phyloP scores from a whole-genome alignment of 30 jellyfish, hydroid and myxozoan species.

The Mastigias papua region DNA sequence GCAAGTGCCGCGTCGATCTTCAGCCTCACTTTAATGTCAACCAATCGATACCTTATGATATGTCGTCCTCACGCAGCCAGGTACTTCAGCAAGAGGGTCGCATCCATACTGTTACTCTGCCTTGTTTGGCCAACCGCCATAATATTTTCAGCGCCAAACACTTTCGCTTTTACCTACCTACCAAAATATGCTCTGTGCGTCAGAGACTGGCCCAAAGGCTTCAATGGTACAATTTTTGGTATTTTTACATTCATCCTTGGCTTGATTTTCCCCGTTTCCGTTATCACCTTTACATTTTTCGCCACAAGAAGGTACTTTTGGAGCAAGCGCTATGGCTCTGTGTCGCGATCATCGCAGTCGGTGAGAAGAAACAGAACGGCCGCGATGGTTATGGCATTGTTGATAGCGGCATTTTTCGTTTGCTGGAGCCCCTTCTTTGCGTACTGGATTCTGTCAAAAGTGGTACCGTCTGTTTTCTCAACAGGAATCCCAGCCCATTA shows the following conservation, averaged over 20 bases:
- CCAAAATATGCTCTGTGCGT: not conserved
- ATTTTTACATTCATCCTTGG: conserved; percentile 5
- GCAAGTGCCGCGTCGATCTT: not conserved
- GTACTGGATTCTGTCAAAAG: conserved; percentile 39
- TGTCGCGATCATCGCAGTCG: not conserved
- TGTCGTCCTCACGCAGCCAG: not conserved
- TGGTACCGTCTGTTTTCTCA: not conserved
- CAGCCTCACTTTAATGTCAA: conserved; percentile 7
- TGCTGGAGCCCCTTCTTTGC: conserved; percentile 32
- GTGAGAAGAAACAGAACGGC: conserved; percentile 1
- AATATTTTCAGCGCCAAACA: conserved; percentile 7
- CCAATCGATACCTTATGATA: conserved; percentile 1
- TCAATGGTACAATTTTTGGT: not conserved
- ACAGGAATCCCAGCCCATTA: conserved; percentile 27
- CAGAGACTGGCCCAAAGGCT: conserved; percentile 32
- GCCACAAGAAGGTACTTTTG: conserved; percentile 35
- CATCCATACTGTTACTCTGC: not conserved
- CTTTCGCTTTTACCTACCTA: not conserved
- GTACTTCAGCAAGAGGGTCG: not conserved
- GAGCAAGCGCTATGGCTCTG: conserved; percentile 1
- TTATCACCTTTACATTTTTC: conserved; percentile 18
- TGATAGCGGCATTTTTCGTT: conserved; percentile 21
- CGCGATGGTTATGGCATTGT: conserved; percentile 2
- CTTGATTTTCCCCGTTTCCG: conserved; percentile 3
- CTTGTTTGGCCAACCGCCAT: conserved; percentile 20